phyloP scores from a whole-genome alignment of 2,797 vertebrate genomes.

The Tokudaia muenninki region DNA sequence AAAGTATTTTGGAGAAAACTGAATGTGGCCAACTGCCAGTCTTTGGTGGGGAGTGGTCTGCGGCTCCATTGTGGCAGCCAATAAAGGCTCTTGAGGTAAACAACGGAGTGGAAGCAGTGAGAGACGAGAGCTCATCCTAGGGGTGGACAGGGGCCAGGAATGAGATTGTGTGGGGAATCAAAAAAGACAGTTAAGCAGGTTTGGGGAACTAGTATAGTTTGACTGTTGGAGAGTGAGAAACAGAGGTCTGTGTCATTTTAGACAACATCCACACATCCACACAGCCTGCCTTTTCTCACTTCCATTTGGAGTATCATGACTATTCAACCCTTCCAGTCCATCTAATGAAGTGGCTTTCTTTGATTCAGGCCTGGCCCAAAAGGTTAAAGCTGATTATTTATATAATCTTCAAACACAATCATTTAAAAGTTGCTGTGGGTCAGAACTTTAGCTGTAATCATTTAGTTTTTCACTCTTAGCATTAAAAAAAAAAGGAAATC shows the following conservation, averaged over 20 bases:
- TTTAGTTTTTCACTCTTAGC: constrained; percentile 27
- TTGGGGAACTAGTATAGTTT: background rate
- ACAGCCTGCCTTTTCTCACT: background rate
- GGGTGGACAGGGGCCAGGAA: background rate
- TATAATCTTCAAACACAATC: constrained; percentile 28
- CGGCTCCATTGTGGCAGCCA: background rate
- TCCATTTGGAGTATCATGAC: background rate
- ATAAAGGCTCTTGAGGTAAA: background rate
- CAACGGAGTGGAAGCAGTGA: background rate
- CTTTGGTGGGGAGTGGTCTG: background rate
- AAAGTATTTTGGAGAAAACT: constrained; percentile 6
- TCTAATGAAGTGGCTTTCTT: constrained; percentile 39
- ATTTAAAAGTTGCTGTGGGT: constrained; percentile 18
- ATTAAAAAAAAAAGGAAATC: constrained; percentile 19
- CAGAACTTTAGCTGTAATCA: constrained; percentile 21
- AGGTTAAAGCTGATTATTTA: constrained; percentile 5
- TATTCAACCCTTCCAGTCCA: constrained; percentile 28
- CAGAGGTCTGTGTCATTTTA: background rate
- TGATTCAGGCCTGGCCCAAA: background rate
- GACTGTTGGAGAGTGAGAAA: background rate
- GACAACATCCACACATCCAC: background rate
- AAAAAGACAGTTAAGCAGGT: background rate
- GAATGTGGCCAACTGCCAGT: background rate
- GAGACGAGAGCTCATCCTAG: background rate
- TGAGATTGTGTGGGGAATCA: background rate